Conservation (phyloP, 2,113 vertebrate genomes). For the Cercocebus atys region DNA sequence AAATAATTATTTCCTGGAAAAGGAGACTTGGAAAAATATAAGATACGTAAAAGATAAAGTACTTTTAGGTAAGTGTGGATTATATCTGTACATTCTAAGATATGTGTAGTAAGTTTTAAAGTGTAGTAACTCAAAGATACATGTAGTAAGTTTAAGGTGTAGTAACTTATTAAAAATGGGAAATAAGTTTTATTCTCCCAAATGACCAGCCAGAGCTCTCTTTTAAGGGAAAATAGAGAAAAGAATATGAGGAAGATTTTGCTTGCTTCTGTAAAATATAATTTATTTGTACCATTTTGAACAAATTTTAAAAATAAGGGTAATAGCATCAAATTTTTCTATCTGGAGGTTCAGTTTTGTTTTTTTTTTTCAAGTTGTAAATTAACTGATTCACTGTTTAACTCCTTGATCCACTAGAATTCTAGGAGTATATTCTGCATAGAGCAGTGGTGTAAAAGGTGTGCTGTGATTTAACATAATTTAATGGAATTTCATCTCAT, state of each 20-base stretch:
- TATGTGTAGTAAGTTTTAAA: background rate
- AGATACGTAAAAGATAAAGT: background rate
- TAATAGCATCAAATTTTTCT: background rate
- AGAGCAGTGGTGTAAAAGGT: background rate
- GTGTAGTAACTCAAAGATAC: background rate
- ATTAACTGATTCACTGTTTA: background rate
- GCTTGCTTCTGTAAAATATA: background rate
- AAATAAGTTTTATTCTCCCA: background rate
- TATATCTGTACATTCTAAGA: background rate
- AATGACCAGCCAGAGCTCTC: background rate
- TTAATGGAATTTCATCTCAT: background rate
- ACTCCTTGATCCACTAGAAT: background rate
- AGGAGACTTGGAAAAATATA: background rate
- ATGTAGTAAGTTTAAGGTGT: background rate
- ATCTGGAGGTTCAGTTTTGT: background rate
- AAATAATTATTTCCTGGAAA: background rate
- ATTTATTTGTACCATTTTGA: background rate
- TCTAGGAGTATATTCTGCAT: background rate
- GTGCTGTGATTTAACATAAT: background rate
- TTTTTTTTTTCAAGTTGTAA: background rate
- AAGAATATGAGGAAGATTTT: background rate
- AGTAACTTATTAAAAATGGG: background rate
- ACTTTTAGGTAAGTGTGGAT: background rate
- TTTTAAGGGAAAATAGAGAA: conserved; percentile 13
- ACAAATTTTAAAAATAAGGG: background rate